phyloP scores from a whole-genome alignment of 2,797 vertebrate species.

The Rhinogobio ventralis region DNA sequence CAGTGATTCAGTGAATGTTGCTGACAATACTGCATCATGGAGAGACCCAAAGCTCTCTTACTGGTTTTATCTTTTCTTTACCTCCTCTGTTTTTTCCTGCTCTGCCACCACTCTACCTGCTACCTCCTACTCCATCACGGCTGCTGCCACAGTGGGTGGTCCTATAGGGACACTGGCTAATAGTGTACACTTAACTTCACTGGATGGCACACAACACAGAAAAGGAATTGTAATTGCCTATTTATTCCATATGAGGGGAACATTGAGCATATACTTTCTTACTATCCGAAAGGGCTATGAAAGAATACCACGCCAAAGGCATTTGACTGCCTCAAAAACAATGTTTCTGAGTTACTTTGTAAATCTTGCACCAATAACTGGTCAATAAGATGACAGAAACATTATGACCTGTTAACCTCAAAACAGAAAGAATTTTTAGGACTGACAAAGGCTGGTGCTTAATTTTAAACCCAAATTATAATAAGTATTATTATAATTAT shows the following conservation, averaged over 20 bases:
- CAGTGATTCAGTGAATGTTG: conserved; percentile 85
- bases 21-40: conserved; percentile 91
- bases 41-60: conserved; percentile 21
- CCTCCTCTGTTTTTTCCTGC: background rate
- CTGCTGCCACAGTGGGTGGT: conserved; percentile 73
- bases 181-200: conserved; percentile 93
- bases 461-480: background rate
- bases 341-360: conserved; percentile 24
- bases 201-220: conserved; percentile 89
- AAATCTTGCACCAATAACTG: conserved; percentile 63
- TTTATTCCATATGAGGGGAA: conserved; percentile 91
- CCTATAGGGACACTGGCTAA: conserved; percentile 93
- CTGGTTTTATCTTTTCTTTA: conserved; percentile 33
- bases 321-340: conserved; percentile 77
- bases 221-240: conserved; percentile 96
- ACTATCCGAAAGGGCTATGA: conserved; percentile 4
- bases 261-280: conserved; percentile 77
- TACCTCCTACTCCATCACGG: conserved; percentile 1
- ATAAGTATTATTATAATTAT: background rate
- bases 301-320: conserved; percentile 69
- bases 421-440: background rate
- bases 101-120: background rate
- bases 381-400: conserved; percentile 76
- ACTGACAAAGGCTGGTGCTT: background rate
- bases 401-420: conserved; percentile 81